Base-by-base conservation (phyloP, 2,888 invertebrate genomes). In the Barypeithes pellucidus region DNA sequence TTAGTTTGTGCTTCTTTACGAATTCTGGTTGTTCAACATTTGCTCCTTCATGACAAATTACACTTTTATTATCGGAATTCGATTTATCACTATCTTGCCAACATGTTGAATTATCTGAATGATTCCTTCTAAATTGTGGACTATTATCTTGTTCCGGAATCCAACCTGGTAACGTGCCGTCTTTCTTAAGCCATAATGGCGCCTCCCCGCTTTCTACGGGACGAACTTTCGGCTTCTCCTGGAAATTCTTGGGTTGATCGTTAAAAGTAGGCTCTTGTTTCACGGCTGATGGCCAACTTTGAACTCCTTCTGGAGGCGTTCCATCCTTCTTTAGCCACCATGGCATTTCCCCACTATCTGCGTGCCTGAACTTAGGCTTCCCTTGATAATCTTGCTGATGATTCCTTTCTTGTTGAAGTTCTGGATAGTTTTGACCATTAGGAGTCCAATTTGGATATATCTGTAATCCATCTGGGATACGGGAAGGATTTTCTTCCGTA, bases 291-390 rank as follows among this genome's bases (percentile, higher is more conserved):
- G 29, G 3, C 59, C 65, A 82, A 0, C 77, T 86, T 84, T 90
- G 87, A 50, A 92, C 85, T 3, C 90, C 91, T 82, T 91, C 92
- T 12, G 93, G 92, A 69, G 91, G 89, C 83, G 91, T 91, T 12
- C 90, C 89, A 77, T 87, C 89, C 81, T 91, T 92, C 77, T 92
- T 92, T 75, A 92, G 85, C 92, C 93, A 92, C 92, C 92, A 92
- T 0, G 92, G 89, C 54, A 89, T 89, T 81, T 92, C 92, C 0
- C 91, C 91, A 60, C 81, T 82, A 29, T 80, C 78, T 12, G 79
- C 76, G 59, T 79, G 79, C 24, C 77, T 75, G 0, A 82, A 73
- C 59, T 76, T 78, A 54, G 73, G 74, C 22, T 61, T 41, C 12
- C 39, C 43, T 7, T 33, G 4, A 14, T 29, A n/a, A 76, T 73